Evolutionary conservation across 2,888 invertebrate genomes (phyloP).

Genomic region (Petrolisthes cinctipes): DNA sequence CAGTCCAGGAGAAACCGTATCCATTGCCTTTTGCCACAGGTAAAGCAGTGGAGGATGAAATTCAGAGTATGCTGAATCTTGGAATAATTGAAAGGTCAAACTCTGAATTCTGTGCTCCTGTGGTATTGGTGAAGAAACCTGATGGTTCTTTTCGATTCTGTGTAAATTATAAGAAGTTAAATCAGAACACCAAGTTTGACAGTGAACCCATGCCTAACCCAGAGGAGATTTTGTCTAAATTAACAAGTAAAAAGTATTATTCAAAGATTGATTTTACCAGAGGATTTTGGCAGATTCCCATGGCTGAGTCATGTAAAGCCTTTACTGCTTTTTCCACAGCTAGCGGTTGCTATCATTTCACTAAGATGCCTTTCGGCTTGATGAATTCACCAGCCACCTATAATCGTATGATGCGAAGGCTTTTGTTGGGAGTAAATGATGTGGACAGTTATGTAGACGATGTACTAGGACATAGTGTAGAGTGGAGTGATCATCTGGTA

Average conservation of each 20-base stretch:
- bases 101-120: constrained; percentile 68
- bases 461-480: too few relatives aligned
- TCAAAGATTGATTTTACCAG: constrained; percentile 8
- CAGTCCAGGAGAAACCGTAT: neutral
- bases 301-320: too few relatives aligned
- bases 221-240: neutral
- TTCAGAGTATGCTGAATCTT: constrained; percentile 67
- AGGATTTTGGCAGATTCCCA: neutral
- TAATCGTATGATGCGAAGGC: too few relatives aligned
- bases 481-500: too few relatives aligned
- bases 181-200: constrained; percentile 19
- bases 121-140: constrained; percentile 69
- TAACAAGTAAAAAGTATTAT: neutral
- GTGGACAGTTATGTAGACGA: too few relatives aligned
- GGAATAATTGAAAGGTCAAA: constrained; percentile 66
- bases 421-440: too few relatives aligned
- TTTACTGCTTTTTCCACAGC: neutral
- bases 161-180: constrained; percentile 16
- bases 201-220: constrained; percentile 4
- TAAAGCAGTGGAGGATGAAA: constrained; percentile 43
- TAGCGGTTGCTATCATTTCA: neutral
- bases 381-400: too few relatives aligned
- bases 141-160: constrained; percentile 50
- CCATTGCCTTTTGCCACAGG: neutral
- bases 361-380: too few relatives aligned